Conservation (phyloP, 30 jellyfish, hydroid and myxozoan genomes). For the Aurelia coerulea region DNA sequence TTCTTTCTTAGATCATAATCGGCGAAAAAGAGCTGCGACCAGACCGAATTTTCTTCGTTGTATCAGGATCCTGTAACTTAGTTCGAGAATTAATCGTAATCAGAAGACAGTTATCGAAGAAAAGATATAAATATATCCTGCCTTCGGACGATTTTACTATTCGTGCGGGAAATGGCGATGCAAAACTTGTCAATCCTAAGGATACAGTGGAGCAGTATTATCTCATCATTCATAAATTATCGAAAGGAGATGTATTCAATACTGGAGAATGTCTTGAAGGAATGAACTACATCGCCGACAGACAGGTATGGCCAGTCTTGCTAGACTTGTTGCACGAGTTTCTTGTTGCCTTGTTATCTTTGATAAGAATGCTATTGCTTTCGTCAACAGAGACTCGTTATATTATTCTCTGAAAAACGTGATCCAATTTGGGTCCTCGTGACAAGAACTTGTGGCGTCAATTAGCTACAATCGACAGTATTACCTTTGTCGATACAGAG, state of each 20-base stretch:
- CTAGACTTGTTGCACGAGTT: neutral
- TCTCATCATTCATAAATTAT: slow-evolving; percentile 54
- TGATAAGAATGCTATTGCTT: too few relatives aligned
- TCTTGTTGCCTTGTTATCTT: neutral
- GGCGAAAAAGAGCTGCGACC: slow-evolving; percentile 38
- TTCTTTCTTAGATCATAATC: slow-evolving; percentile 52
- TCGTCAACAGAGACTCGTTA: too few relatives aligned
- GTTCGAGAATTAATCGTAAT: slow-evolving; percentile 63
- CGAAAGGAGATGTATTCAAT: slow-evolving; percentile 77
- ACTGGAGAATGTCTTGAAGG: slow-evolving; percentile 68
- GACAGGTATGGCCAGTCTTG: slow-evolving; percentile 34
- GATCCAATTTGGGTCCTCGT: neutral
- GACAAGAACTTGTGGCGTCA: neutral
- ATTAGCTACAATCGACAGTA: neutral
- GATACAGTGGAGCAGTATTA: slow-evolving; percentile 42
- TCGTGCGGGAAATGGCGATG: slow-evolving; percentile 9
- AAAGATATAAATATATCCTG: slow-evolving; percentile 41
- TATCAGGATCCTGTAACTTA: slow-evolving; percentile 77
- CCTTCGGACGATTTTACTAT: slow-evolving; percentile 44
- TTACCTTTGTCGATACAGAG: too few relatives aligned
- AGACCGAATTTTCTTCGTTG: slow-evolving; percentile 75
- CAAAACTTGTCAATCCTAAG: neutral
- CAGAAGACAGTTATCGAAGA: slow-evolving; percentile 43
- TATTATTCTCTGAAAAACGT: too few relatives aligned
- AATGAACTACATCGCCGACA: slow-evolving; percentile 43